These are phyloP conservation scores for Dipodomys merriami DNA, from an alignment of 2,113 vertebrate genomes.

Conservation along the genomic window DNA sequence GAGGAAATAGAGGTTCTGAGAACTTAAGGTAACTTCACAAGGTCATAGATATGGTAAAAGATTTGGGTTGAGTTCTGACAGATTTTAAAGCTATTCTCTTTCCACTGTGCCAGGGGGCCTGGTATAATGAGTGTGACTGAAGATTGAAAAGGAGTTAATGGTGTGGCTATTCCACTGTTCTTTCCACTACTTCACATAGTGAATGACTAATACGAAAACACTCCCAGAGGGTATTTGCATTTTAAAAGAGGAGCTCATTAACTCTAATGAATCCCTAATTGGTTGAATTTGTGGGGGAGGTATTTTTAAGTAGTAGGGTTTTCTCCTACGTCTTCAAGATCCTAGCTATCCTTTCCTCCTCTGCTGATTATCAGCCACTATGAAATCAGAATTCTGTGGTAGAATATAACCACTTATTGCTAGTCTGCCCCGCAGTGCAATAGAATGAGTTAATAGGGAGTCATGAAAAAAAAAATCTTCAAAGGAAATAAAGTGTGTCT, in stretches of 20 bases:
- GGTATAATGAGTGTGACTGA: constrained; percentile 59
- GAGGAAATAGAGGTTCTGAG: constrained; percentile 47
- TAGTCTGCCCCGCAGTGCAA: not conserved
- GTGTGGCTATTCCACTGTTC: constrained; percentile 55
- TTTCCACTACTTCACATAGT: constrained; percentile 64
- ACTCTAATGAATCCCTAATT: constrained; percentile 78
- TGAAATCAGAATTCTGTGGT: constrained; percentile 1
- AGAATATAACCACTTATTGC: constrained; percentile 32
- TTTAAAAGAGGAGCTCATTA: constrained; percentile 79
- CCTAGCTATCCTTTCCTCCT: constrained; percentile 34
- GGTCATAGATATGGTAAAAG: constrained; percentile 46
- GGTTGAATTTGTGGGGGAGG: constrained; percentile 63
- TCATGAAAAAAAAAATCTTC: constrained; percentile 5
- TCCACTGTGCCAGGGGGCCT: constrained; percentile 24
- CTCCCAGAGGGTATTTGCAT: constrained; percentile 76
- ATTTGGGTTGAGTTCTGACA: constrained; percentile 44
- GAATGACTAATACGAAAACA: constrained; percentile 72
- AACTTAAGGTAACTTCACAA: constrained; percentile 44
- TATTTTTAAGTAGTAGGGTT: constrained; percentile 54
- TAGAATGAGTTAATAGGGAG: not conserved
- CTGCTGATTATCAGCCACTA: not conserved
- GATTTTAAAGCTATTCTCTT: constrained; percentile 45
- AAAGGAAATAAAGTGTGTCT: not conserved
- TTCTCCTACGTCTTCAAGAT: constrained; percentile 65
- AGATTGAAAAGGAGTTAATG: constrained; percentile 56